Conservation (phyloP, 2,797 vertebrate species). For the Scleropages formosus region DNA sequence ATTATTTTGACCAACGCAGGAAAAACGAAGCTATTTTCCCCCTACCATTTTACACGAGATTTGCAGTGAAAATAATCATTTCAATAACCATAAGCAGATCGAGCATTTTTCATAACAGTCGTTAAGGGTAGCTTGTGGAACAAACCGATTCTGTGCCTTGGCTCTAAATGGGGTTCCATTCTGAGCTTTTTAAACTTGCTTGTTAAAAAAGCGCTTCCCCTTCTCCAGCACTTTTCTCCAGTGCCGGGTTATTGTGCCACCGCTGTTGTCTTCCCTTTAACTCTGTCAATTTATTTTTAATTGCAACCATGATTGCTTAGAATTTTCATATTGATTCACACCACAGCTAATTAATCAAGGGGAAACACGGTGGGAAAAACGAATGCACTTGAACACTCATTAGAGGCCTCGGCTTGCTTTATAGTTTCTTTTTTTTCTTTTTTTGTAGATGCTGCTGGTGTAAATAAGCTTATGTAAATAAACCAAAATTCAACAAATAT, state of each 20-base stretch:
- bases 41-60: background rate
- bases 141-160: background rate
- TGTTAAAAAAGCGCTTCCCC: background rate
- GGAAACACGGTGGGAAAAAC: slow-evolving; percentile 5
- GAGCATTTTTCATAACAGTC: background rate
- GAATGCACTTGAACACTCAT: background rate
- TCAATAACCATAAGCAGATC: background rate
- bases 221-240: background rate
- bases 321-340: slow-evolving; percentile 36
- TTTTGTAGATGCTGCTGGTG: slow-evolving; percentile 5
- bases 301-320: slow-evolving; percentile 35
- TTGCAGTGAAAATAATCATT: slow-evolving; percentile 4
- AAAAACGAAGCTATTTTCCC: background rate
- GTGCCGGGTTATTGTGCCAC: background rate
- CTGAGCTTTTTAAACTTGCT: slow-evolving; percentile 13
- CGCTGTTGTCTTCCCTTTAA: slow-evolving; percentile 31
- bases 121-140: background rate
- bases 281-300: slow-evolving; percentile 35
- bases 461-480: slow-evolving; percentile 17
- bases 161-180: background rate
- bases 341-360: slow-evolving; percentile 31
- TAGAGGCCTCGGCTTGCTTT: background rate
- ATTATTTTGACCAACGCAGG: no score
- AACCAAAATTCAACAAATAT: background rate
- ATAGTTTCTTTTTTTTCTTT: slow-evolving; percentile 1